phyloP scores from a whole-genome alignment of 2,888 invertebrate species.

The Gastrophysa polygoni region DNA sequence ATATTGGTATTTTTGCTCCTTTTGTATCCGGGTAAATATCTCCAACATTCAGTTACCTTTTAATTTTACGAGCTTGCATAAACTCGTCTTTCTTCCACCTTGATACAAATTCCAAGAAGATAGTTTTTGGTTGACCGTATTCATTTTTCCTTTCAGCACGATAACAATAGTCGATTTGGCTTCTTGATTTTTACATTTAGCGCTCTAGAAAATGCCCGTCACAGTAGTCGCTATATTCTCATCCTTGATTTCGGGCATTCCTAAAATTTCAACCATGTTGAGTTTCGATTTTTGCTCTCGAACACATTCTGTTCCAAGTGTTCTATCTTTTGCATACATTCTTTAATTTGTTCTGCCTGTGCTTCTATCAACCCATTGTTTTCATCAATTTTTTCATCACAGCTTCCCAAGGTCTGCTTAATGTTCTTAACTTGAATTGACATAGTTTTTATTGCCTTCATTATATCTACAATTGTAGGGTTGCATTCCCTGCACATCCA shows the following conservation, averaged over 20 bases:
- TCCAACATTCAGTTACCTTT: conserved; percentile 1
- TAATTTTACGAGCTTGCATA: neutral
- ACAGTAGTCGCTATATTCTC: conserved; percentile 6
- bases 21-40: conserved; percentile 3
- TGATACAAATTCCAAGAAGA: conserved; percentile 4
- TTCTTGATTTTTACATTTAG: conserved; percentile 5
- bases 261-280: neutral
- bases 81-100: neutral
- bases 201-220: conserved; percentile 3
- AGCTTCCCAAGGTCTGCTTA: neutral
- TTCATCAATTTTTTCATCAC: conserved; percentile 5
- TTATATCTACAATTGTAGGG: neutral
- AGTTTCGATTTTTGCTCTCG: conserved; percentile 8
- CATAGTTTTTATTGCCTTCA: conserved; percentile 2
- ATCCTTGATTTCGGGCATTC: conserved; percentile 8
- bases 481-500: conserved; percentile 5
- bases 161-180: conserved; percentile 4
- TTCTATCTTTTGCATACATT: conserved; percentile 7
- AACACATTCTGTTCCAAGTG: conserved; percentile 2
- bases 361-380: conserved; percentile 5
- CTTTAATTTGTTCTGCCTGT: conserved; percentile 6
- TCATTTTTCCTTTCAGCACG: conserved; percentile 3
- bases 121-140: neutral
- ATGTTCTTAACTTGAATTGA: conserved; percentile 3
- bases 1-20: conserved; percentile 1